Evolutionary conservation across 2,797 vertebrate species (phyloP).

Genomic region (Heteromormyrus szaboi): DNA sequence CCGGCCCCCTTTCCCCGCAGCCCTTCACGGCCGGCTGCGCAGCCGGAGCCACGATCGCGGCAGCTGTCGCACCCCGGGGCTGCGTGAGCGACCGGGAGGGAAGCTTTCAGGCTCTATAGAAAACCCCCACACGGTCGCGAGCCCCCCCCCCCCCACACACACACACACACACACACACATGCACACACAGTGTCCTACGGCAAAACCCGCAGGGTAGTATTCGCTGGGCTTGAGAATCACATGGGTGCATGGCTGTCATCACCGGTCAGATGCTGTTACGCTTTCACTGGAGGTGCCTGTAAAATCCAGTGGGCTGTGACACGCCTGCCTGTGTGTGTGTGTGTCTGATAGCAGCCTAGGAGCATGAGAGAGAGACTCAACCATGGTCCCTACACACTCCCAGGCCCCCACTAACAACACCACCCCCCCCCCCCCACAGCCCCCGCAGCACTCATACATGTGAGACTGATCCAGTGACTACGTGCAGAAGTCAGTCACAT

Average conservation of each 20-base stretch:
- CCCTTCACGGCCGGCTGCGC: constrained; percentile 41
- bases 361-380: neutral
- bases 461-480: neutral
- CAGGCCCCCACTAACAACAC: neutral
- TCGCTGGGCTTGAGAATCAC: neutral
- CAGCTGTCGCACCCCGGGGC: constrained; percentile 43
- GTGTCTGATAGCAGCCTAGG: neutral
- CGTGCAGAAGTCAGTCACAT: neutral
- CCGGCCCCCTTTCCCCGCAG: constrained; percentile 35
- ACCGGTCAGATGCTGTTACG: neutral
- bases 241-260: neutral
- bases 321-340: neutral
- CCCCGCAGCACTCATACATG: neutral
- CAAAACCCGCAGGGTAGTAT: neutral
- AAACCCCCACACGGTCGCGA: neutral
- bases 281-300: neutral
- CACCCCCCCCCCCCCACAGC: neutral
- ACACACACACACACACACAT: neutral
- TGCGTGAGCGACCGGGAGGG: neutral
- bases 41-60: constrained; percentile 33
- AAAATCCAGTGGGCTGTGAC: neutral
- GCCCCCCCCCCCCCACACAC: neutral
- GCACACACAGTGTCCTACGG: neutral
- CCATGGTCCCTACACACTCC: neutral
- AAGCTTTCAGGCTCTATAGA: constrained; percentile 6